phyloP scores from a whole-genome alignment of 2,113 vertebrate genomes.

The Micromys minutus region DNA sequence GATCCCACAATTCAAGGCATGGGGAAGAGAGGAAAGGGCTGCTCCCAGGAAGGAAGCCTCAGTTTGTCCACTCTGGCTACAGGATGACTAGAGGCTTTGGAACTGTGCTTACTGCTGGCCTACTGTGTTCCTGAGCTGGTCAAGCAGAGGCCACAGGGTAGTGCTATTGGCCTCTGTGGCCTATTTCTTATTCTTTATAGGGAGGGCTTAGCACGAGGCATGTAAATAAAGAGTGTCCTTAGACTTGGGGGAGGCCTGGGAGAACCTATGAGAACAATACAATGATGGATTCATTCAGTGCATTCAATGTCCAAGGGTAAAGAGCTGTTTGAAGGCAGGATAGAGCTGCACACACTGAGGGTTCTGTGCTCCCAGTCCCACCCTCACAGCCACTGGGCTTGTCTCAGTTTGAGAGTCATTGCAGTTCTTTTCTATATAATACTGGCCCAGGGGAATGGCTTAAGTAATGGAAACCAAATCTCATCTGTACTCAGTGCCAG shows the following conservation, averaged over 20 bases:
- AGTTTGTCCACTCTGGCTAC: not conserved
- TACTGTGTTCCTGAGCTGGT: not conserved
- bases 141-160: not conserved
- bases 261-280: slow-evolving; percentile 16
- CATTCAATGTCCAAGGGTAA: slow-evolving; percentile 48
- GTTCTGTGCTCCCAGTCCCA: not conserved
- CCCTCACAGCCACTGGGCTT: not conserved
- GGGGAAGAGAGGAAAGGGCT: not conserved
- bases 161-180: not conserved
- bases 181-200: not conserved
- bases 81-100: not conserved
- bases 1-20: not conserved
- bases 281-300: slow-evolving; percentile 34
- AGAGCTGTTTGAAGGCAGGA: not conserved
- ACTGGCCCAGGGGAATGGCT: not conserved
- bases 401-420: not conserved
- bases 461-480: slow-evolving; percentile 47
- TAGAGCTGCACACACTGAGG: too few species aligned
- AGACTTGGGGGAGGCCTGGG: not conserved
- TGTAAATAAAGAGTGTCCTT: not conserved
- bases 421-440: not conserved
- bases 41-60: not conserved
- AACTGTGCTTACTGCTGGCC: too few species aligned
- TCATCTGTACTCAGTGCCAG: slow-evolving; percentile 6
- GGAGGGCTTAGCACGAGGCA: not conserved